These are phyloP conservation scores for Siniperca obscura DNA, from an alignment of 2,797 vertebrate genomes.

Conservation along the genomic window DNA sequence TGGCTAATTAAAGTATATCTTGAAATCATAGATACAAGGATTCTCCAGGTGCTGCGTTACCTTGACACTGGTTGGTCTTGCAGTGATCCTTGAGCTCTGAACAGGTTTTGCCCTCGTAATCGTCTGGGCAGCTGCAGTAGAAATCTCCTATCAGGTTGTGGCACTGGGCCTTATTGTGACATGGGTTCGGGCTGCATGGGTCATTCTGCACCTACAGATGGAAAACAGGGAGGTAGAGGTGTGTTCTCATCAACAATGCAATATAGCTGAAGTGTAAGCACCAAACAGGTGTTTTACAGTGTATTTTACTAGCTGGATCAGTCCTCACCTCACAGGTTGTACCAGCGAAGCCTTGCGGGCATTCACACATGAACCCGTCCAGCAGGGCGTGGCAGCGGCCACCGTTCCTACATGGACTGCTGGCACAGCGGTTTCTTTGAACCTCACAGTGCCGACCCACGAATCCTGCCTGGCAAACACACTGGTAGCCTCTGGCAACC, in stretches of 20 bases:
- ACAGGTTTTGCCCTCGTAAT: constrained; percentile 93
- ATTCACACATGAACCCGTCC: constrained; percentile 89
- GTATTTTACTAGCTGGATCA: neutral
- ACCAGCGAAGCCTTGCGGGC: constrained; percentile 87
- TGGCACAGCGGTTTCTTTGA: constrained; percentile 86
- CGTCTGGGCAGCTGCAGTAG: constrained; percentile 92
- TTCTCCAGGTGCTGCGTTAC: constrained; percentile 68
- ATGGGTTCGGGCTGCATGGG: constrained; percentile 91
- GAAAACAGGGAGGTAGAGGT: neutral
- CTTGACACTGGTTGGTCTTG: constrained; percentile 91
- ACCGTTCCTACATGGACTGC: constrained; percentile 88
- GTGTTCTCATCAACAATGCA: neutral
- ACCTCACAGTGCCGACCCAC: constrained; percentile 91
- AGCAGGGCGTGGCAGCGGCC: constrained; percentile 86
- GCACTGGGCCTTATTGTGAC: constrained; percentile 91
- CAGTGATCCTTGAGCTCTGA: constrained; percentile 92
- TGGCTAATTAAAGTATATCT: neutral
- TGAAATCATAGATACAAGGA: accelerated
- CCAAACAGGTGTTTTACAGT: neutral
- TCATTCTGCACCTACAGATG: constrained; percentile 86
- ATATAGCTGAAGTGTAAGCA: neutral
- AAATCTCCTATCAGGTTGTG: constrained; percentile 89
- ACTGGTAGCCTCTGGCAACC: constrained; percentile 87
- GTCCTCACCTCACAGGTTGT: constrained; percentile 90
- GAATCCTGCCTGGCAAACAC: constrained; percentile 88